These are phyloP conservation scores for Cryptus viduatorius DNA, from an alignment of 2,888 invertebrate genomes.

Conservation along the genomic window DNA sequence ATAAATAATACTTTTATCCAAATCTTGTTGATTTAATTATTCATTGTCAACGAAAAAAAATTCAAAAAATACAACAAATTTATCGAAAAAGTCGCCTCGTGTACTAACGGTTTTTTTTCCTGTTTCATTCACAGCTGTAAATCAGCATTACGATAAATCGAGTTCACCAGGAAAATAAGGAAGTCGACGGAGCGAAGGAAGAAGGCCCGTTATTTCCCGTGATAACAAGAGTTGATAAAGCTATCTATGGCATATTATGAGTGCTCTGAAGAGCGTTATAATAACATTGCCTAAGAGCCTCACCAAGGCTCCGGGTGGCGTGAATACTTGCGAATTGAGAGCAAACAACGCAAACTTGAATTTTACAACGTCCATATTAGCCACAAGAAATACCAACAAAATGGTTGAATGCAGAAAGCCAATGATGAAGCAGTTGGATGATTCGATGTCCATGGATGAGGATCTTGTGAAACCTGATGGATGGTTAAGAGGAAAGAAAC, in stretches of 20 bases:
- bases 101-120: background rate
- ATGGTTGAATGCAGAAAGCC: constrained; percentile 61
- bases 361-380: constrained; percentile 77
- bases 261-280: constrained; percentile 80
- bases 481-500: constrained; percentile 87
- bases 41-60: too few relatives aligned
- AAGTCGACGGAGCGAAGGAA: background rate
- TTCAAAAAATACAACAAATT: too few relatives aligned
- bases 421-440: constrained; percentile 68
- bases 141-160: background rate
- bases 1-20: too few relatives aligned
- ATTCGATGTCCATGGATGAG: constrained; percentile 65
- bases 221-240: constrained; percentile 35
- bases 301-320: constrained; percentile 69
- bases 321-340: constrained; percentile 55
- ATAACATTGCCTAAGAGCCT: constrained; percentile 82
- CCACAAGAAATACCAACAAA: constrained; percentile 44
- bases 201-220: background rate
- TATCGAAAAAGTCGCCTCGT: background rate
- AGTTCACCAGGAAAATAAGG: background rate
- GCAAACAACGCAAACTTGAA: constrained; percentile 74
- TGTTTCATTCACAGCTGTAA: background rate
- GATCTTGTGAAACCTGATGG: constrained; percentile 74
- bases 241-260: constrained; percentile 80
- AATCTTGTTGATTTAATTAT: too few relatives aligned